A percentile compares a stretch with the other conserved stretches of the same genome.
These are phyloP conservation scores for Telmatherina bonti DNA, from an alignment of 2,797 vertebrate genomes.

Conservation along the genomic window DNA sequence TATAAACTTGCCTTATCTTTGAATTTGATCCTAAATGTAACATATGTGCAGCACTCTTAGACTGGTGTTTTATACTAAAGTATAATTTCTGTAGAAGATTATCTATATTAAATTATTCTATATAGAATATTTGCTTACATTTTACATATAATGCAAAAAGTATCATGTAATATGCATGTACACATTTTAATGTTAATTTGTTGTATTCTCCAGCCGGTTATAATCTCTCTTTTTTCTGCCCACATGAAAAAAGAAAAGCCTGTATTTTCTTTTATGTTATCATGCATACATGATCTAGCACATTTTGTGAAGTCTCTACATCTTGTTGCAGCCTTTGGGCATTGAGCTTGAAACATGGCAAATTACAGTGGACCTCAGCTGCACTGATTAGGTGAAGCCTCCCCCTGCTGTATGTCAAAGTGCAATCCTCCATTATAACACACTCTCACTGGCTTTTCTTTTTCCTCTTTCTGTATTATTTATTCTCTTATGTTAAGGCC, in stretches of 20 bases:
- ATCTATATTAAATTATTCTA: no score
- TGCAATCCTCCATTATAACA: constrained; percentile 65
- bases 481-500: constrained; percentile 23
- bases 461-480: constrained; percentile 39
- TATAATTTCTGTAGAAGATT: no score
- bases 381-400: constrained; percentile 43
- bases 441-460: constrained; percentile 42
- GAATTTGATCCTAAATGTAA: no score
- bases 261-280: constrained; percentile 27
- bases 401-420: constrained; percentile 58
- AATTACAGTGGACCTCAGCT: constrained; percentile 62
- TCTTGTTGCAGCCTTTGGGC: constrained; percentile 53
- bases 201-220: not conserved
- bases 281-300: constrained; percentile 43
- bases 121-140: no score
- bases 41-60: no score
- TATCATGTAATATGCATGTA: constrained; percentile 13
- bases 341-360: constrained; percentile 63
- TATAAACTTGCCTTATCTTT: no score
- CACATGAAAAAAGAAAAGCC: not conserved
- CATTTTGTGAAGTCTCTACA: constrained; percentile 64
- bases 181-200: not conserved
- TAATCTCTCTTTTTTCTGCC: constrained; percentile 9
- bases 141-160: no score
- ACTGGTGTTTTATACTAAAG: no score